phyloP scores from a whole-genome alignment of 2,888 invertebrate genomes.

The Thymelicus lineola region DNA sequence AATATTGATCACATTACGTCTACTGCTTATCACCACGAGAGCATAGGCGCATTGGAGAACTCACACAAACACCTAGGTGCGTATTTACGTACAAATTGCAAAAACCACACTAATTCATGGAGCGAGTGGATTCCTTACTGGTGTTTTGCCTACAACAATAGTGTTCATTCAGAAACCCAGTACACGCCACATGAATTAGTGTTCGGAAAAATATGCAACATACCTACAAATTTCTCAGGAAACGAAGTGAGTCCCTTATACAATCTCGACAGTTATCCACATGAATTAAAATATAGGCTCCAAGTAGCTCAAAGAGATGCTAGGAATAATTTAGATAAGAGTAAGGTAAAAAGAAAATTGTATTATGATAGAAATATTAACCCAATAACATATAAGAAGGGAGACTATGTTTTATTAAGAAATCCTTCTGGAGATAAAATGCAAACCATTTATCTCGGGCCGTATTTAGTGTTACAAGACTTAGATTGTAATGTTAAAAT shows the following conservation, averaged over 20 bases:
- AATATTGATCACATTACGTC: constrained; percentile 27
- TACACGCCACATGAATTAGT: too few relatives aligned
- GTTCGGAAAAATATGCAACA: constrained; percentile 26
- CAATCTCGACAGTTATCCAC: constrained; percentile 28
- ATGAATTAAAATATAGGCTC: constrained; percentile 38
- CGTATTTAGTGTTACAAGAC: constrained; percentile 27
- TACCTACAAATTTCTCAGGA: constrained; percentile 34
- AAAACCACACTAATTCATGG: constrained; percentile 18
- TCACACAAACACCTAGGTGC: constrained; percentile 25
- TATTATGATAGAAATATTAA: constrained; percentile 24
- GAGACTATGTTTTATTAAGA: constrained; percentile 29
- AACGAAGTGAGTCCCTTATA: constrained; percentile 32
- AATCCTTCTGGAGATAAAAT: constrained; percentile 18
- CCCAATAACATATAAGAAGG: constrained; percentile 26
- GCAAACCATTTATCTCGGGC: constrained; percentile 26
- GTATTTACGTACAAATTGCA: constrained; percentile 26
- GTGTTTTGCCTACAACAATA: constrained; percentile 34
- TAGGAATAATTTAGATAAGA: too few relatives aligned
- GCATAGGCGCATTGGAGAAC: constrained; percentile 35
- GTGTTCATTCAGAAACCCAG: constrained; percentile 31
- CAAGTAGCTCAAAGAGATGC: constrained; percentile 35
- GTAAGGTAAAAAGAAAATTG: constrained; percentile 31
- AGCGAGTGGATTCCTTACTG: constrained; percentile 32
- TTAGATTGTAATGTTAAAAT: constrained; percentile 31
- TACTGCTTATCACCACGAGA: constrained; percentile 38